Percentiles rank a stretch among this genome's conserved stretches.
phyloP scores from a whole-genome alignment of 2,888 invertebrate species.

The Clistopyga incitator region DNA sequence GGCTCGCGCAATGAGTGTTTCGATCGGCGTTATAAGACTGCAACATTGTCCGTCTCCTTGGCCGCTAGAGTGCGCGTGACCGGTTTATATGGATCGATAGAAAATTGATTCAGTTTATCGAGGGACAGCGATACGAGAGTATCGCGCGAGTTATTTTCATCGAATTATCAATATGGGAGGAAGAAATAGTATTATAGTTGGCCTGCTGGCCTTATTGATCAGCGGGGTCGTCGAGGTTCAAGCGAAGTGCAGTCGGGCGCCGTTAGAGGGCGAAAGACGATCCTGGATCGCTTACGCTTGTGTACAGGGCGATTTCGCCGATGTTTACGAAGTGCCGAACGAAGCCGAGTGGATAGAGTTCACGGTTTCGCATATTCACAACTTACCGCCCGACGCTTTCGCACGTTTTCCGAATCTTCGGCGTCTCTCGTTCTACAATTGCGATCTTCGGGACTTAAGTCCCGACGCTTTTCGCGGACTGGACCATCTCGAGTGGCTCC shows the following conservation, averaged over 20 bases:
- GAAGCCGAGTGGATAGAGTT: conserved; percentile 79
- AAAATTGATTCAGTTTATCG: background rate
- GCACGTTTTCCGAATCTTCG: conserved; percentile 71
- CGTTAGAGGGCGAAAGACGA: conserved; percentile 69
- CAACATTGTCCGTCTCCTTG: background rate
- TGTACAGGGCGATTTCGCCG: conserved; percentile 71
- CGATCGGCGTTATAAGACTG: background rate
- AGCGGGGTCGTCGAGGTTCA: conserved; percentile 43
- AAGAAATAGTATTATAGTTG: conserved; percentile 12
- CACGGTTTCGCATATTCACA: conserved; percentile 74
- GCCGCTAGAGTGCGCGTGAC: background rate
- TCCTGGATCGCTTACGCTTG: conserved; percentile 76
- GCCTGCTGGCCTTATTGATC: conserved; percentile 8
- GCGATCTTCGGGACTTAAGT: conserved; percentile 71
- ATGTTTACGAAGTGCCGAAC: conserved; percentile 72
- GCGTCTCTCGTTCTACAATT: conserved; percentile 77
- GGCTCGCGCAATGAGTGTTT: background rate
- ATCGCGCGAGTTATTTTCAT: background rate
- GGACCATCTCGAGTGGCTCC: conserved; percentile 73
- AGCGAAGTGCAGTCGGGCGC: conserved; percentile 73
- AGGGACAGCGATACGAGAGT: background rate
- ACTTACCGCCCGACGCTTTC: conserved; percentile 73
- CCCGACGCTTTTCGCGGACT: conserved; percentile 74
- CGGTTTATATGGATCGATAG: background rate
- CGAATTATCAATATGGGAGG: background rate